These are phyloP conservation scores for Leptobrachium ailaonicum DNA, from an alignment of 2,113 vertebrate species.

Conservation along the genomic window DNA sequence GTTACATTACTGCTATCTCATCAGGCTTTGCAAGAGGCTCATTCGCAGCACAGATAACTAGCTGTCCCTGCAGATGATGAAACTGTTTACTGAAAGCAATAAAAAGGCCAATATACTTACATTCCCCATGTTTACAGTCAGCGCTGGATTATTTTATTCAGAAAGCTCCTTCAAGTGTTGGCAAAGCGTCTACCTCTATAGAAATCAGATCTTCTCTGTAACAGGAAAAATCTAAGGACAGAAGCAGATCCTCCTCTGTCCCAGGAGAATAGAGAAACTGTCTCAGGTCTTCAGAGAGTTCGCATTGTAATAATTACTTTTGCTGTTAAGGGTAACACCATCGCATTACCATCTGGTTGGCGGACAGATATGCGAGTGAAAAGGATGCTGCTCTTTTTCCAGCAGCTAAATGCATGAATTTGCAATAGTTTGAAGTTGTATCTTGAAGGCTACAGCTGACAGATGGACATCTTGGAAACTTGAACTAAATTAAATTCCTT, in stretches of 20 bases:
- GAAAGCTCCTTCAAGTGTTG: background rate
- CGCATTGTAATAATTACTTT: conserved; percentile 48
- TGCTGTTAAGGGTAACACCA: conserved; percentile 56
- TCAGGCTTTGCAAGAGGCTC: background rate
- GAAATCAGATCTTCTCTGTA: conserved; percentile 11
- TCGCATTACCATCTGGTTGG: conserved; percentile 33
- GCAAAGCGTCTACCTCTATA: background rate
- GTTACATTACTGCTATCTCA: too few species aligned
- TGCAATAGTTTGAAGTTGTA: background rate
- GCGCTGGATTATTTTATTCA: conserved; percentile 6
- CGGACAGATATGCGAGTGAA: background rate
- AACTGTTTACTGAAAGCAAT: background rate
- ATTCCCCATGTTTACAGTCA: conserved; percentile 57
- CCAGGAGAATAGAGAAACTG: conserved; percentile 47
- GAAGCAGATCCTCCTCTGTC: conserved; percentile 27
- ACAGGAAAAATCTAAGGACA: conserved; percentile 17
- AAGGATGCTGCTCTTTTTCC: background rate
- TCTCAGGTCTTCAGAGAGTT: conserved; percentile 55
- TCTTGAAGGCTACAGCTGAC: background rate
- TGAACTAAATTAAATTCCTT: background rate
- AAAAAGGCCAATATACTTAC: conserved; percentile 53
- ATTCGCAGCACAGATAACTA: background rate
- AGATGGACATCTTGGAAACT: background rate
- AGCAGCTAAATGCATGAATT: background rate
- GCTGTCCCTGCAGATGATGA: background rate